Evolutionary conservation across 2,797 vertebrate species (phyloP).

Genomic region (Sylvilagus floridanus): DNA sequence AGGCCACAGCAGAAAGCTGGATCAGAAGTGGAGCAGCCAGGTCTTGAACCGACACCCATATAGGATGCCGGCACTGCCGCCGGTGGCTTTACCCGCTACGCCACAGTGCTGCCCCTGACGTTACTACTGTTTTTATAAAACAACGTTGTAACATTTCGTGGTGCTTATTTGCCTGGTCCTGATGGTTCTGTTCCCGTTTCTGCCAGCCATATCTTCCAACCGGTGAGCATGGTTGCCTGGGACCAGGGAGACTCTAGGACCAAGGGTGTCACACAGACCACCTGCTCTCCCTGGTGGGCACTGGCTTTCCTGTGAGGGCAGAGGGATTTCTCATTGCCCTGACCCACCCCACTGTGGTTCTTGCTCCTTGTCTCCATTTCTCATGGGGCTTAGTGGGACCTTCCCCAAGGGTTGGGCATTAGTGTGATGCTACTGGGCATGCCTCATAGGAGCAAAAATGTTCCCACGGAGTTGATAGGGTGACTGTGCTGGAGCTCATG

Average conservation of each 20-base stretch:
- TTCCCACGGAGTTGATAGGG: background rate
- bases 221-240: conserved; percentile 88
- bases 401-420: background rate
- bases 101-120: too few species aligned
- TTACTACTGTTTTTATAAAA: conserved; percentile 61
- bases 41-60: too few species aligned
- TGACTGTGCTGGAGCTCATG: background rate
- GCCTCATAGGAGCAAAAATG: background rate
- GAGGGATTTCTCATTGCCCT: background rate
- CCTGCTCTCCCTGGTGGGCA: background rate
- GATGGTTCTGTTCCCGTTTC: conserved; percentile 96
- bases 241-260: background rate
- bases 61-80: too few species aligned
- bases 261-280: background rate
- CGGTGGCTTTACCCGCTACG: too few species aligned
- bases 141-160: conserved; percentile 85
- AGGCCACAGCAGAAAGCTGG: too few species aligned
- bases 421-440: background rate
- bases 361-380: background rate
- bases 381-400: background rate
- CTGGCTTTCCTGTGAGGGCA: background rate
- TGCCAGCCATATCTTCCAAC: conserved; percentile 97
- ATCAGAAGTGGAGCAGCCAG: too few species aligned
- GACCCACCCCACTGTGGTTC: background rate
- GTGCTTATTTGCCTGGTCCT: conserved; percentile 90